Percentiles rank a stretch among this genome's conserved stretches.
Evolutionary conservation across 2,888 invertebrate species (phyloP).

Genomic region (Syritta pipiens): DNA sequence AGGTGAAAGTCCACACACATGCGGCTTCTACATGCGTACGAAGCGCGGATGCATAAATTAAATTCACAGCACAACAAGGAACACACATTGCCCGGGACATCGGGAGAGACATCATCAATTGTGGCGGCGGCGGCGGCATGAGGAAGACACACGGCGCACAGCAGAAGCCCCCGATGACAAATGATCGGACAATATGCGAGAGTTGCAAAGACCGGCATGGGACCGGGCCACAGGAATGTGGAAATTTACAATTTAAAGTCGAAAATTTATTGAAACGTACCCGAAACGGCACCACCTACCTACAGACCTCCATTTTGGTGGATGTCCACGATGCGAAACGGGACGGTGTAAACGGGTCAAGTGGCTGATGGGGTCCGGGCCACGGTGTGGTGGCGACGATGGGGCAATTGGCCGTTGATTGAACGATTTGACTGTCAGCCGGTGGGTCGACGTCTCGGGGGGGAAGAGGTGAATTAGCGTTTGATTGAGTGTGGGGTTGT

Average conservation of each 20-base stretch:
- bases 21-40: conserved; percentile 47
- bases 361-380: conserved; percentile 46
- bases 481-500: no score
- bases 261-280: conserved; percentile 66
- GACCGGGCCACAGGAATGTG: conserved; percentile 46
- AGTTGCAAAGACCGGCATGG: conserved; percentile 9
- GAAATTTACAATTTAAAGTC: conserved; percentile 63
- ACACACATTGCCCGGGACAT: conserved; percentile 64
- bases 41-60: conserved; percentile 65
- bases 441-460: background rate
- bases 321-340: background rate
- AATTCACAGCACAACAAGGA: conserved; percentile 59
- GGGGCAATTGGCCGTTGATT: conserved; percentile 63
- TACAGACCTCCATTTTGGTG: conserved; percentile 62
- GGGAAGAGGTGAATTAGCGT: conserved; percentile 30
- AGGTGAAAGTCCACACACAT: conserved; percentile 65
- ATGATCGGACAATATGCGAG: conserved; percentile 57
- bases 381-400: conserved; percentile 32
- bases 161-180: conserved; percentile 68
- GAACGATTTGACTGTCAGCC: conserved; percentile 47
- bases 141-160: conserved; percentile 56
- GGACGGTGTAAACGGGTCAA: conserved; percentile 60
- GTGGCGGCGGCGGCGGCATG: conserved; percentile 39
- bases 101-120: conserved; percentile 67
- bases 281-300: conserved; percentile 68